Evolutionary conservation across 1,140 invertebrate genomes (phyloP), one percentile per base, ranked within the genome.

Genomic region (Microvelia longipes): DNA sequence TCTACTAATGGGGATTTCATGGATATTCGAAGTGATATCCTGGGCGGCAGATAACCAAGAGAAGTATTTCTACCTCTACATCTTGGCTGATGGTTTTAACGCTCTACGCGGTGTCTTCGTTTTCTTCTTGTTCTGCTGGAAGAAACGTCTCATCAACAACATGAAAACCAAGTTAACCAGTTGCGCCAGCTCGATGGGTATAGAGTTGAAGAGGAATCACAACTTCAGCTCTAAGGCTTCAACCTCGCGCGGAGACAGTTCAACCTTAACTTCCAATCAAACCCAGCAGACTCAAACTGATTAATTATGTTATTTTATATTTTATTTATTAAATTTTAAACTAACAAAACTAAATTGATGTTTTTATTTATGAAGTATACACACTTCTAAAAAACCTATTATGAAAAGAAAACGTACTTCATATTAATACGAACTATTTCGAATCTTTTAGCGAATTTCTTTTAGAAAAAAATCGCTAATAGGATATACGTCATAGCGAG

Each of bases 1-100:
- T 69, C 81, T 89, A 27, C 86, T 89, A 0, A 89, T 90, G 88
- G 88, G 88, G 2, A 83, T 90, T 1, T 88, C 83, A 68, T 90
- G 88, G 88, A 81, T 83, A 1, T 83, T 85, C 78, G 88, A 90
- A 75, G 82, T 88, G 60, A 77, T 89, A 28, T 88, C 87, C 0
- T 89, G 83, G 80, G 74, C 82, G 72, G 61, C 80, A 0, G 81
- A 79, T 1, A 29, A 66, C 0, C 72, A 50, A 2, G 79, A 79
- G 14, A 82, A 82, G 24, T 77, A 80, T 5, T 85, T 81, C 76
- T 76, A 85, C n/a, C 88, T 86, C 84, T 82, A 85, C 28, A 50
- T 50, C 5, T 69, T 86, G 1, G 80, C 82, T 0, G 85, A 87
- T 71, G 69, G 86, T 35, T 80, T 81, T 0, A 87, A 87, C 72